Base-by-base conservation (phyloP, 2,797 vertebrate genomes). In the Erpetoichthys calabaricus region DNA sequence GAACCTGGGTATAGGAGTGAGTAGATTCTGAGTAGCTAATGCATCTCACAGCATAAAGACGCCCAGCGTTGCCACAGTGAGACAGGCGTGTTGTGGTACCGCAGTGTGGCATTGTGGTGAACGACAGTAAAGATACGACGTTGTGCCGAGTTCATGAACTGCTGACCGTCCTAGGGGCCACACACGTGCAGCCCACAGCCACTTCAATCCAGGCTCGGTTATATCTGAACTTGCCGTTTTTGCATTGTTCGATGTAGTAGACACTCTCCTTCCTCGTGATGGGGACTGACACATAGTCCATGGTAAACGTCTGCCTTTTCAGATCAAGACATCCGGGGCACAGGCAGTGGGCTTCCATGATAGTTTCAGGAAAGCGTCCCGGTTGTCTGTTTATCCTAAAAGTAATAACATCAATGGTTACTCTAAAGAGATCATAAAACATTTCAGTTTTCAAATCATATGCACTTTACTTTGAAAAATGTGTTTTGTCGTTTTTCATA, bases 281-380 rank as follows among this genome's bases (percentile, higher is more conserved):
- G 25, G 57, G 57, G 8, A 58, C 46, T 47, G 47, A 58, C n/a
- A n/a, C 44, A 25, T 42, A 50, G 45, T 58, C 47, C 46, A 58
- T 6, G 2, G 8, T 58, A 44, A 49, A 43, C 42, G 49, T 58
- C 45, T 49, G 42, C 25, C 45, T 43, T 4, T 10, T 43, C 47
- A 51, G 51, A 50, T 43, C 50, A 42, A 58, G 47, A 49, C 57
- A 58, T 42, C 57, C 57, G 4, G 4, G 25, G 51, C 57, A 58
- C 47, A 57, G 46, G 49, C 56, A 57, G 43, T 47, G 42, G 10
- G 56, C 56, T 57, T 57, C 56, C 4, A 49, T n/a, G 44, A 58
- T 58, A 7, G 7, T 8, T 58, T 51, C 57, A 51, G 47, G 47
- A n/a, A 51, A 49, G 8, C 47, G 57, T 42, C 50, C 42, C 44